Base-by-base conservation (phyloP, 2,888 invertebrate genomes). In the Rhingia campestris region DNA sequence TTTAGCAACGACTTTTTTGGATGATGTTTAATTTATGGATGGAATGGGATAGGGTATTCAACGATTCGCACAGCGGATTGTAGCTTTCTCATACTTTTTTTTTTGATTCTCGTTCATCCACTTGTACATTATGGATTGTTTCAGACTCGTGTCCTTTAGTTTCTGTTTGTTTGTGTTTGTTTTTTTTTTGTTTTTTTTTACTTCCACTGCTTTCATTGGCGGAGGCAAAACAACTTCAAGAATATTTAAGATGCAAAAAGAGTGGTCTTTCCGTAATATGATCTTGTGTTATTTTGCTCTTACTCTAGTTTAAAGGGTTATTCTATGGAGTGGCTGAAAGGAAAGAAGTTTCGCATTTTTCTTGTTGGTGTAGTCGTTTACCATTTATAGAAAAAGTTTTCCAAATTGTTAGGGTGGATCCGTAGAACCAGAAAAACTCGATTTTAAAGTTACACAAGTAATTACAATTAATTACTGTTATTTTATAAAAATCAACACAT, bases 41-140 rank as follows among this genome's bases (percentile, higher is more conserved):
- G 22, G 2, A 22, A 22, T 2, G 2, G 22, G 22, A 22, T 22
- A 22, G 22, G 22, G 22, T 22, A 22, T 22, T n/a, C n/a, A n/a
- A n/a, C n/a, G n/a, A n/a, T n/a, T 22, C 22, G 22, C 22, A 22
- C 22, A 22, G 22, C 22, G 22, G 22, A 22, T 22, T 22, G 22
- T 22, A 22, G 22, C 2, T 2, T 2, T 22, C 1, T 22, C 1
- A 22, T 22, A 2, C 2, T 22, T 56, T 54, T 12, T 12, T 9
- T 22, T 0, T 6, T n/a, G n/a, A 22, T 22, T 22, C 22, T 22
- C 22, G 22, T 22, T 22, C 1, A 22, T 22, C n/a, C 9, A 47
- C 47, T 70, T 70, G 47, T 73, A 59, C 47, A 56, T 63, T 73
- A 61, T 81, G 56, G 41, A 47, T 66, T 51, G 49, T 45, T 45